Conservation (phyloP, 2,888 invertebrate species). For the Ditylenchus weischeri region DNA sequence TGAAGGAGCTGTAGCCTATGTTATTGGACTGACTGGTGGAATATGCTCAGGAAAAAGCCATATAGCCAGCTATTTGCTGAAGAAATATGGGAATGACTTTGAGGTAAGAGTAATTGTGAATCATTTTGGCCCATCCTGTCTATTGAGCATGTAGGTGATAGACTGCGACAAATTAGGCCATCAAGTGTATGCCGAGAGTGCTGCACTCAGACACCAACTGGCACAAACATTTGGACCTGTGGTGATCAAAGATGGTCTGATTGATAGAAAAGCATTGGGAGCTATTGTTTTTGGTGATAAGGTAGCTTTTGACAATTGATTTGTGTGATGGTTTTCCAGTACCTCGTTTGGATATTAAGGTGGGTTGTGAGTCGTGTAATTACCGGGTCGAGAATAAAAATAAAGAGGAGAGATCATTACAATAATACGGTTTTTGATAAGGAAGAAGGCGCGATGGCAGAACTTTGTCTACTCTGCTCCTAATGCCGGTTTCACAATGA, state of each 20-base stretch:
- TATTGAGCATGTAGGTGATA: constrained; percentile 61
- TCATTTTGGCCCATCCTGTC: not conserved
- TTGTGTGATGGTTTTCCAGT: too few relatives aligned
- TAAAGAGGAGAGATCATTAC: too few relatives aligned
- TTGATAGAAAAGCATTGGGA: constrained; percentile 78
- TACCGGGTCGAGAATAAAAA: too few relatives aligned
- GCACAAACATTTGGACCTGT: constrained; percentile 74
- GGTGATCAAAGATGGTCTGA: constrained; percentile 69
- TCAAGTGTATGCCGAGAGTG: constrained; percentile 74
- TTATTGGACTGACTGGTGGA: constrained; percentile 90
- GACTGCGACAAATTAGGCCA: constrained; percentile 91
- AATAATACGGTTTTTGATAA: too few relatives aligned
- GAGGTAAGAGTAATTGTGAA: constrained; percentile 63
- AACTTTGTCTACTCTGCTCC: too few relatives aligned
- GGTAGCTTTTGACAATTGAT: constrained; percentile 39
- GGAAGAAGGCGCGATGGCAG: too few relatives aligned
- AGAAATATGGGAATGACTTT: constrained; percentile 70
- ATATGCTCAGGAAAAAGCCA: constrained; percentile 85
- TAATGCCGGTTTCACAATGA: too few relatives aligned
- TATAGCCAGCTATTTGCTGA: constrained; percentile 70
- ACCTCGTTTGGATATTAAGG: too few relatives aligned
- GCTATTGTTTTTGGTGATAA: constrained; percentile 77
- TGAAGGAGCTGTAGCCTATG: constrained; percentile 68
- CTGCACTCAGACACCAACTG: constrained; percentile 65
- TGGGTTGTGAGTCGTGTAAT: too few relatives aligned